Evolutionary conservation across 1,140 invertebrate species (phyloP).

Genomic region (Penaeus vannamei): DNA sequence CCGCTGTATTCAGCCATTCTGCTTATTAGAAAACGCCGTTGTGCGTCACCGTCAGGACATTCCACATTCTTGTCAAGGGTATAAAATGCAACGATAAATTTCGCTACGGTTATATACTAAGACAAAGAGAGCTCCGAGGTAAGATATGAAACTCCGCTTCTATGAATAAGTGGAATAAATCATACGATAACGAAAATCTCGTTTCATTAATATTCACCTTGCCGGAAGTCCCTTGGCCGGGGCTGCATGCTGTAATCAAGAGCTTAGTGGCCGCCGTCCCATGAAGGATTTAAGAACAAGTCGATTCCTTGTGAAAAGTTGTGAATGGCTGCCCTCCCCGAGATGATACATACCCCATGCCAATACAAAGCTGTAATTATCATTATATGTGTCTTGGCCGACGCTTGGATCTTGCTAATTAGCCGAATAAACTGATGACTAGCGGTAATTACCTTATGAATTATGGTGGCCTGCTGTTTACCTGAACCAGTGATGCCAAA

Average conservation of each 20-base stretch:
- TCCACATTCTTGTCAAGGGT: slow-evolving; percentile 52
- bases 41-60: background rate
- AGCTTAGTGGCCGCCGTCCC: slow-evolving; percentile 25
- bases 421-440: slow-evolving; percentile 66
- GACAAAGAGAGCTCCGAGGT: background rate
- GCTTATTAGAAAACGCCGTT: slow-evolving; percentile 51
- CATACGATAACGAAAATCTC: no score
- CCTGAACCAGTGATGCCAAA: slow-evolving; percentile 61
- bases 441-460: slow-evolving; percentile 65
- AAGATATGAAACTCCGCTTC: background rate
- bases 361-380: slow-evolving; percentile 66
- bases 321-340: slow-evolving; percentile 40
- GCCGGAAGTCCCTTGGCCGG: no score
- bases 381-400: slow-evolving; percentile 66
- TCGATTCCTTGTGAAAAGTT: slow-evolving; percentile 61
- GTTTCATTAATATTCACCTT: no score
- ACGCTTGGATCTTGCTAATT: slow-evolving; percentile 66
- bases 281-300: slow-evolving; percentile 63
- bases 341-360: slow-evolving; percentile 60
- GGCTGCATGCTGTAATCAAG: slow-evolving; percentile 35
- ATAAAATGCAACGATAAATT: slow-evolving; percentile 35
- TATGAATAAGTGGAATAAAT: no score
- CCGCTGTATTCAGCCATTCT: slow-evolving; percentile 47
- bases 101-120: background rate
- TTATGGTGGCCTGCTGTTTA: slow-evolving; percentile 64